A percentile compares a stretch with the other conserved stretches of the same genome.
These are phyloP conservation scores for Noctua janthina DNA, from an alignment of 2,888 invertebrate genomes.

Conservation along the genomic window DNA sequence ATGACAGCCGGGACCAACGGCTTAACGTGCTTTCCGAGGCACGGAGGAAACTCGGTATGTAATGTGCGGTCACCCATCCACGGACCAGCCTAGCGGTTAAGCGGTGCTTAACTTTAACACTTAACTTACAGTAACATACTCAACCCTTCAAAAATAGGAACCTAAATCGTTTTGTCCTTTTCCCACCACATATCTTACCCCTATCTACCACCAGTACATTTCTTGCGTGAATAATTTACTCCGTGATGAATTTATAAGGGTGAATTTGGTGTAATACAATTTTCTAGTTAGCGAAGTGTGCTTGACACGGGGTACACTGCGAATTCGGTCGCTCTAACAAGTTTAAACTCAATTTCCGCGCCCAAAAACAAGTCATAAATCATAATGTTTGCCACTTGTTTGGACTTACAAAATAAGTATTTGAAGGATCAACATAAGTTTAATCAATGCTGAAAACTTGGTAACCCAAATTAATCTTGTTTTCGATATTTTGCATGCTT, in stretches of 20 bases:
- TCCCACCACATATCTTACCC: constrained; percentile 2
- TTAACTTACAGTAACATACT: not conserved
- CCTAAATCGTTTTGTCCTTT: too few relatives aligned
- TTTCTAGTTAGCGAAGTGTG: constrained; percentile 65
- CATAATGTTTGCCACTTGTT: constrained; percentile 54
- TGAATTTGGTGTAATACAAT: constrained; percentile 64
- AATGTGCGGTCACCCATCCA: too few relatives aligned
- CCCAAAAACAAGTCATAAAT: constrained; percentile 64
- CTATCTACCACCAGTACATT: constrained; percentile 31
- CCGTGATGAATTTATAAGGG: constrained; percentile 57
- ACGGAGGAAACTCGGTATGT: too few relatives aligned
- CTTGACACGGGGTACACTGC: constrained; percentile 58
- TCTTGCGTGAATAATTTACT: constrained; percentile 47
- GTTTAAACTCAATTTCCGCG: constrained; percentile 64
- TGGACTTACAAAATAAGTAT: constrained; percentile 43
- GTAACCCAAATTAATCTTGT: not conserved
- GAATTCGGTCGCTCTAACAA: constrained; percentile 58
- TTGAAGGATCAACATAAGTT: constrained; percentile 26
- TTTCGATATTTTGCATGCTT: not conserved
- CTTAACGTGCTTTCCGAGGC: too few relatives aligned
- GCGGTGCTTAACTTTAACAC: too few relatives aligned
- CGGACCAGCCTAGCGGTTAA: too few relatives aligned
- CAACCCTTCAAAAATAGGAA: constrained; percentile 7
- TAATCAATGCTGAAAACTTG: constrained; percentile 33
- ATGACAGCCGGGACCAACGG: too few relatives aligned